These are phyloP conservation scores for Crypturellus tataupa DNA, from an alignment of 2,797 vertebrate genomes.

Conservation along the genomic window DNA sequence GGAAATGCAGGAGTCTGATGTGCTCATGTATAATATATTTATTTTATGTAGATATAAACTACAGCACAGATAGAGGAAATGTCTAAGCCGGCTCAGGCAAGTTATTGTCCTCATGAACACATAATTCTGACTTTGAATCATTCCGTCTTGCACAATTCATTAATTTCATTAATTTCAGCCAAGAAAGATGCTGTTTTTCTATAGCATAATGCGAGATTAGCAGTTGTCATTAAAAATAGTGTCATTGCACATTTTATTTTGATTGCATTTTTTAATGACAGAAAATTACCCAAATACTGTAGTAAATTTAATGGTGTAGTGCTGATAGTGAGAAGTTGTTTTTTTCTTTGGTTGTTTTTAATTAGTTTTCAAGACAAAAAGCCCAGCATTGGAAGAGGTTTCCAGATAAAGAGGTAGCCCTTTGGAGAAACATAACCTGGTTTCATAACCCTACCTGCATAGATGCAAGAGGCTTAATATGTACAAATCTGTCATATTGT, in stretches of 20 bases:
- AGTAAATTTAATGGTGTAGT: neutral
- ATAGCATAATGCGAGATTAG: neutral
- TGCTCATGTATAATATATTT: neutral
- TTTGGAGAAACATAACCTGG: neutral
- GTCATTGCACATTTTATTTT: constrained; percentile 4
- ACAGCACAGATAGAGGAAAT: neutral
- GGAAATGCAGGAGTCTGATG: neutral
- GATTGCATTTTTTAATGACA: constrained; percentile 18
- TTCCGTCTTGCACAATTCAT: neutral
- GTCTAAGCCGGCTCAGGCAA: neutral
- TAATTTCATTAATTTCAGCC: neutral
- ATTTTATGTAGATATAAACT: neutral
- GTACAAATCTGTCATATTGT: neutral
- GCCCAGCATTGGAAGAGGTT: neutral
- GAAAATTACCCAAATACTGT: neutral
- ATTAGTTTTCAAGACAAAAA: neutral
- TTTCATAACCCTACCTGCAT: neutral
- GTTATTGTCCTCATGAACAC: neutral
- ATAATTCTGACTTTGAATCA: neutral
- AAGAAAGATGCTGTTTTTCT: neutral
- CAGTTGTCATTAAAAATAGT: constrained; percentile 21
- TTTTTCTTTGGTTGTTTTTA: neutral
- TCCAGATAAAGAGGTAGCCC: neutral
- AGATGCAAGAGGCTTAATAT: neutral
- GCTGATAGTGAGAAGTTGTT: neutral